These are phyloP conservation scores for Nixonia krombeini DNA, from an alignment of 1,140 invertebrate genomes.

Conservation along the genomic window DNA sequence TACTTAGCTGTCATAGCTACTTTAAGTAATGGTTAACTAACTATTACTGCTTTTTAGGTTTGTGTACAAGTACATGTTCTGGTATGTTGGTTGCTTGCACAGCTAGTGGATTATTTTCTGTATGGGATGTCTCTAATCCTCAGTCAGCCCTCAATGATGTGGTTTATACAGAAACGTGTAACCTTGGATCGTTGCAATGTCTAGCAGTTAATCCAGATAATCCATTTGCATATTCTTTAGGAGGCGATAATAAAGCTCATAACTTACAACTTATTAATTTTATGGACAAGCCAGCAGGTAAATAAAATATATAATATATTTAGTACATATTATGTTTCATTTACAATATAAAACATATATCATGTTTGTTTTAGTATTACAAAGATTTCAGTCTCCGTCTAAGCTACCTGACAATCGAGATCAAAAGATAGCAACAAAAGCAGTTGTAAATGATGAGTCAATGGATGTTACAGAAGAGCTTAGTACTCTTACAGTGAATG, in stretches of 20 bases:
- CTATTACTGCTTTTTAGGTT: conserved; percentile 66
- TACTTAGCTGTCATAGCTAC: not conserved
- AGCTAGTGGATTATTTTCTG: conserved; percentile 81
- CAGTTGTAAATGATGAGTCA: conserved; percentile 22
- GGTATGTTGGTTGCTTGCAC: conserved; percentile 82
- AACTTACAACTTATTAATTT: conserved; percentile 85
- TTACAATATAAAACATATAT: not conserved
- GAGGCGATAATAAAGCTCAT: conserved; percentile 87
- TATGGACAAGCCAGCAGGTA: conserved; percentile 77
- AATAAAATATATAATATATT: not conserved
- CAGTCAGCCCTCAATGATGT: conserved; percentile 55
- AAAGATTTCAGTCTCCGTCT: too few relatives aligned
- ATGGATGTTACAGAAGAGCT: conserved; percentile 57
- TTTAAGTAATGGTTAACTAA: not conserved
- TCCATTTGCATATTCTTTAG: conserved; percentile 83
- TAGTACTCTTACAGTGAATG: too few relatives aligned
- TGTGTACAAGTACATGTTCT: conserved; percentile 79
- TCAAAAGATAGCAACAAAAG: conserved; percentile 22
- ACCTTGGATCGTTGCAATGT: conserved; percentile 82
- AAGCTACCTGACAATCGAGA: too few relatives aligned
- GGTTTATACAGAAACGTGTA: conserved; percentile 75
- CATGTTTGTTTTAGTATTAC: conserved; percentile 21
- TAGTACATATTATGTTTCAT: not conserved
- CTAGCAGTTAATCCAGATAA: conserved; percentile 83
- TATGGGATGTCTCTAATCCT: conserved; percentile 79